A percentile compares a stretch with the other conserved stretches of the same genome.
phyloP scores from a whole-genome alignment of 2,888 invertebrate species.

The Hirtodrosophila cameraria region DNA sequence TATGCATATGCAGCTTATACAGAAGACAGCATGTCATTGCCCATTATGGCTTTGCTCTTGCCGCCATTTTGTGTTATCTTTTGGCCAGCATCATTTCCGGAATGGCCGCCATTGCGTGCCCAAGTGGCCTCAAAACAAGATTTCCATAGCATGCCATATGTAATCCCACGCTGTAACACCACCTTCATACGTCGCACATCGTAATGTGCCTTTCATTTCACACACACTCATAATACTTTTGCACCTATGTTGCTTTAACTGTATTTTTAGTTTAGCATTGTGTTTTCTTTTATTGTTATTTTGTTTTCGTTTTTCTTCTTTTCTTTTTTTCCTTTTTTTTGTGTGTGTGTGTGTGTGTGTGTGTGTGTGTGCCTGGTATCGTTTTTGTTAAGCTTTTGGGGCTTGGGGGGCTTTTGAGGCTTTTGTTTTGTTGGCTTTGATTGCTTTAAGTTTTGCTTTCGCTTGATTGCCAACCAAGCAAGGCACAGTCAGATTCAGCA shows the following conservation, averaged over 20 bases:
- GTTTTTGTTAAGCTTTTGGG: constrained; percentile 27
- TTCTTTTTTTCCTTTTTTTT: constrained; percentile 18
- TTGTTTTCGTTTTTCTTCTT: constrained; percentile 11
- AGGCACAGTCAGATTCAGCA: constrained; percentile 40
- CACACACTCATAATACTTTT: constrained; percentile 37
- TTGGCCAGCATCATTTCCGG: constrained; percentile 50
- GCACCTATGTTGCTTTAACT: constrained; percentile 40
- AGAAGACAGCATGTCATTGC: not conserved
- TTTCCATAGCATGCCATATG: constrained; percentile 52
- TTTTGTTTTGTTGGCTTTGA: constrained; percentile 63
- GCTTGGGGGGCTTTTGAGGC: constrained; percentile 47
- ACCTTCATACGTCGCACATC: constrained; percentile 17
- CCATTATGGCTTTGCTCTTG: constrained; percentile 6
- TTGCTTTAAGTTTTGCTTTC: constrained; percentile 75
- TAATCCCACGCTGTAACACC: constrained; percentile 47
- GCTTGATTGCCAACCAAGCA: constrained; percentile 50
- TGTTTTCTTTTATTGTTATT: constrained; percentile 19
- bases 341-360: constrained; percentile 13
- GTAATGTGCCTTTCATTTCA: constrained; percentile 17
- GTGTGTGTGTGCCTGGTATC: constrained; percentile 12
- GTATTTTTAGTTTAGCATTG: constrained; percentile 62
- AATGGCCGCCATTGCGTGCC: constrained; percentile 58
- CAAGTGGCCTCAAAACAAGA: constrained; percentile 59
- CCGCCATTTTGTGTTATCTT: constrained; percentile 34
- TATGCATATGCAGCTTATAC: constrained; percentile 2